Evolutionary conservation across 2,797 vertebrate genomes (phyloP), one percentile per base, ranked within the genome.

Genomic region (Xyrichtys novacula): DNA sequence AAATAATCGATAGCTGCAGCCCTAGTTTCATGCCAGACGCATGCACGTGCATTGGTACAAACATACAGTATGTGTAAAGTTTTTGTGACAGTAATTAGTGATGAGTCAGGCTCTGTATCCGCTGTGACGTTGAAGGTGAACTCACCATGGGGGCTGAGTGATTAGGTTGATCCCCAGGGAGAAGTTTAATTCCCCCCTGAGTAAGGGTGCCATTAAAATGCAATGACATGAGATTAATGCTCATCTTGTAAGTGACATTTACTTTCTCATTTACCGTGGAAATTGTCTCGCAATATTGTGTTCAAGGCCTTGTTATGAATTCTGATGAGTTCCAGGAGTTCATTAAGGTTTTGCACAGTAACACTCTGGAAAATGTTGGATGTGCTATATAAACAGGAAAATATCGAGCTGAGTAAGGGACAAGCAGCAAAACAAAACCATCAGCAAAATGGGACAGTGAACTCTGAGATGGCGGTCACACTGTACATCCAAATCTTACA

Each of bases 161-260:
- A 76, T 79, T 78, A 48, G n/a, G 48, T 55, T 57, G 73, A 71
- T 83, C 81, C 77, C 67, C 3, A 5, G 16, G 56, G 77, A 76
- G 55, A 74, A 39, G 66, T 84, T 65, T 69, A 85, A 86, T 86
- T 81, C 67, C 78, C 71, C 56, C 58, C 52, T 49, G 67, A 85
- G 61, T 77, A 76, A 86, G 63, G 60, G 54, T 65, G 61, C 69
- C 54, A 78, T 89, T 91, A 83, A 88, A 87, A 85, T 74, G 52
- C 74, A 83, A 72, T 81, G 75, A 82, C 80, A 63, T 59, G 74
- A 85, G 76, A 92, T 89, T 81, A 88, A 90, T 84, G 81, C 44
- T 88, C 79, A 65, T 89, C 76, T 83, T 83, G 55, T 80, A 78
- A 79, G 70, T 86, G 77, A 88, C 83, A 88, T 91, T 90, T 87